Conservation (phyloP, 1,140 invertebrate species). For the Bombus terrestris region DNA sequence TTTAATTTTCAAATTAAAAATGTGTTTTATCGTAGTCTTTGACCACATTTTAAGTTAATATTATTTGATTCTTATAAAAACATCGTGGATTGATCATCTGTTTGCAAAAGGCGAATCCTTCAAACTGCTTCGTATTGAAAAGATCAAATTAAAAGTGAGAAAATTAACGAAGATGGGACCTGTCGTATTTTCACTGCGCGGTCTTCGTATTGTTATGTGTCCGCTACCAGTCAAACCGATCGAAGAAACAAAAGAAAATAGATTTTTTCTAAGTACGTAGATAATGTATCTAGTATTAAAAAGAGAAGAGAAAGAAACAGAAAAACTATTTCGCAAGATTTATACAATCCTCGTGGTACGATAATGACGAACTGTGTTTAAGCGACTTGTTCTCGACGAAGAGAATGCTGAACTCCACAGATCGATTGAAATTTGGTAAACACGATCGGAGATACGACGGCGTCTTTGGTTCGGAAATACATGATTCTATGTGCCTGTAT, state of each 20-base stretch:
- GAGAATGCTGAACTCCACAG: background rate
- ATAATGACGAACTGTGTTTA: background rate
- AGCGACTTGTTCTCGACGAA: background rate
- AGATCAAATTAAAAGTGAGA: too few species aligned
- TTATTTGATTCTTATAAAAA: background rate
- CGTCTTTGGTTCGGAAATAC: conserved; percentile 49
- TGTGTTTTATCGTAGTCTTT: background rate
- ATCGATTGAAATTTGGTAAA: conserved; percentile 25
- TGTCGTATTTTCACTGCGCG: background rate
- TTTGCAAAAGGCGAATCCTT: background rate
- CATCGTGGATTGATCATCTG: background rate
- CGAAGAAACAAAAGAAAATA: background rate
- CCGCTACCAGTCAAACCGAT: background rate
- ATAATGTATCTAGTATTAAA: background rate
- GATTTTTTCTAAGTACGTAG: conserved; percentile 25
- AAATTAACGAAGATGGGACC: too few species aligned
- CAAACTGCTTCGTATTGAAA: too few species aligned
- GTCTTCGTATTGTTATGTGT: background rate
- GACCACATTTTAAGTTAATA: background rate
- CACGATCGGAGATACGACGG: conserved; percentile 31
- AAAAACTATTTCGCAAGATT: background rate
- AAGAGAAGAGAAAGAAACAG: background rate
- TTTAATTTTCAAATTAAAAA: background rate
- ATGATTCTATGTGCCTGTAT: background rate
- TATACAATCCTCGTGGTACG: background rate